phyloP scores from a whole-genome alignment of 1,140 invertebrate species.

The Philopotamus ludificatus region DNA sequence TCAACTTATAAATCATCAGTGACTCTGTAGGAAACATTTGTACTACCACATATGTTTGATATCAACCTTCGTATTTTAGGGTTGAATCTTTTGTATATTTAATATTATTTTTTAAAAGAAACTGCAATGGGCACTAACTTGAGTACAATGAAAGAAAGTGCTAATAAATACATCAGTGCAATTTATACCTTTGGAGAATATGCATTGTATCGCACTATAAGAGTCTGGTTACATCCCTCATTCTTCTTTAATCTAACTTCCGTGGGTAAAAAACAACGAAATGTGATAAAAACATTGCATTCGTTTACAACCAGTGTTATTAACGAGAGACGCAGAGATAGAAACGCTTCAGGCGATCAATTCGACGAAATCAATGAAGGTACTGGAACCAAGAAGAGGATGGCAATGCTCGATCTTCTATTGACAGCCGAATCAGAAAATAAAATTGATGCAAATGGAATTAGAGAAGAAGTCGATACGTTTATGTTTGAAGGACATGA shows the following conservation, averaged over 20 bases:
- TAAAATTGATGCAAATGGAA: slow-evolving; percentile 60
- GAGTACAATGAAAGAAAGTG: not conserved
- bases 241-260: slow-evolving; percentile 40
- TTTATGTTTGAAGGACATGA: slow-evolving; percentile 67
- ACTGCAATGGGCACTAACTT: slow-evolving; percentile 19
- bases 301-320: slow-evolving; percentile 46
- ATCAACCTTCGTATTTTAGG: no score
- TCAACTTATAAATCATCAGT: no score
- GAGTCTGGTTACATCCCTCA: slow-evolving; percentile 44
- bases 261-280: slow-evolving; percentile 40
- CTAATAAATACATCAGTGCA: slow-evolving; percentile 35
- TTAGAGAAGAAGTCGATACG: slow-evolving; percentile 73
- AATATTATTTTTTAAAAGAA: slow-evolving; percentile 4
- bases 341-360: slow-evolving; percentile 9
- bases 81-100: not conserved
- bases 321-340: slow-evolving; percentile 37
- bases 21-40: no score
- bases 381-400: slow-evolving; percentile 47
- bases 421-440: slow-evolving; percentile 58
- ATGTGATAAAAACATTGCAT: slow-evolving; percentile 42
- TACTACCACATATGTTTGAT: not conserved
- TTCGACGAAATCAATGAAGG: slow-evolving; percentile 15
- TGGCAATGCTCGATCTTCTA: slow-evolving; percentile 71
- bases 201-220: slow-evolving; percentile 45
- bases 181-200: slow-evolving; percentile 46